Conservation (phyloP, 35 echinoderm and acorn worm species). For the Lytechinus variegatus region DNA sequence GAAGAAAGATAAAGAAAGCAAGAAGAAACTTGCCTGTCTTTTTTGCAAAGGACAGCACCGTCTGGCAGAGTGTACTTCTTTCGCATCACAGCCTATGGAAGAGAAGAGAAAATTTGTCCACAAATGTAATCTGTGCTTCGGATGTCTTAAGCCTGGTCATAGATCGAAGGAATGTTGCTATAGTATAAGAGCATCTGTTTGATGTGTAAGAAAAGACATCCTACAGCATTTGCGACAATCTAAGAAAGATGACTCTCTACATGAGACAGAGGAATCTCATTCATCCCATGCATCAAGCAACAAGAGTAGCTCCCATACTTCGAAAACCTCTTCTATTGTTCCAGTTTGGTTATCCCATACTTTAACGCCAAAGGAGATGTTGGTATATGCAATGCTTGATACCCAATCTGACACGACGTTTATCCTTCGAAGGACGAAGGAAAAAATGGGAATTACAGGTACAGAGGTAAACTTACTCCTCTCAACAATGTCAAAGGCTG, state of each 20-base stretch:
- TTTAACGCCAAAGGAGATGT: constrained; percentile 42
- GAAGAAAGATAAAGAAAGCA: too few relatives aligned
- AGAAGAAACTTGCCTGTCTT: too few relatives aligned
- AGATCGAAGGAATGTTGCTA: too few relatives aligned
- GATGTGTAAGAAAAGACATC: not conserved
- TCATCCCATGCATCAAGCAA: not conserved
- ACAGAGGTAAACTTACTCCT: constrained; percentile 18
- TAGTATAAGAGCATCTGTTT: not conserved
- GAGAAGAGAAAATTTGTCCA: too few relatives aligned
- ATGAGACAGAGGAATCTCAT: not conserved
- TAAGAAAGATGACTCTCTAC: not conserved
- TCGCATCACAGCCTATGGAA: too few relatives aligned
- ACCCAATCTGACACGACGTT: constrained; percentile 73
- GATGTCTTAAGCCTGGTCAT: too few relatives aligned
- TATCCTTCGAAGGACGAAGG: constrained; percentile 50
- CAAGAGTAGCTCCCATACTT: not conserved
- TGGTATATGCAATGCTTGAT: constrained; percentile 77
- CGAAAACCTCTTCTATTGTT: constrained; percentile 57
- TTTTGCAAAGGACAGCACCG: too few relatives aligned
- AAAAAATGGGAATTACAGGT: constrained; percentile 48
- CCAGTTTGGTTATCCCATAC: constrained; percentile 68
- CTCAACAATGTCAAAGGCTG: constrained; percentile 53
- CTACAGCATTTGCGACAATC: not conserved
- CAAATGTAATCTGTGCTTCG: too few relatives aligned
- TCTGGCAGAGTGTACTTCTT: too few relatives aligned